These are phyloP conservation scores for Nycticorax nycticorax DNA, from an alignment of 2,113 vertebrate species.

Conservation along the genomic window DNA sequence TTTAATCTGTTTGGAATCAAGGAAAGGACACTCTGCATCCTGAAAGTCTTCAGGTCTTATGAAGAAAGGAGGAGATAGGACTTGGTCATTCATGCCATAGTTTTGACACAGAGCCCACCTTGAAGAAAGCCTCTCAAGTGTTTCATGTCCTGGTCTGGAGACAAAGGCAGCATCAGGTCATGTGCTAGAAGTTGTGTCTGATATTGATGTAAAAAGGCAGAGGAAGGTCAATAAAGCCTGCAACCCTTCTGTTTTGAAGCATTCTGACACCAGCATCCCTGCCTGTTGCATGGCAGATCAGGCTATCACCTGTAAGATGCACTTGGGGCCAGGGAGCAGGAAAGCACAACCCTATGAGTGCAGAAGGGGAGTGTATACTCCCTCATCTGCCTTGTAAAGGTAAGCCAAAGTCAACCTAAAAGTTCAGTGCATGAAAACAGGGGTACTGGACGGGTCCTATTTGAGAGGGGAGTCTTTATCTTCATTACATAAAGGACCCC, in stretches of 20 bases:
- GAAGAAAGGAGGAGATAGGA: background rate
- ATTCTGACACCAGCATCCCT: background rate
- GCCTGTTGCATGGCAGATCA: background rate
- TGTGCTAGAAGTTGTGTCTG: background rate
- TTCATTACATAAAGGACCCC: background rate
- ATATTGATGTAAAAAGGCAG: background rate
- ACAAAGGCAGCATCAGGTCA: background rate
- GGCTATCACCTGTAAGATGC: background rate
- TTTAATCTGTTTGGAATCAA: background rate
- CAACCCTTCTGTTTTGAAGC: background rate
- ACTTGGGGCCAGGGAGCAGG: background rate
- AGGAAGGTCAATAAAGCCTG: background rate
- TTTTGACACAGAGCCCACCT: background rate
- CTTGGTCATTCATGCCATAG: background rate
- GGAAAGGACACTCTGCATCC: background rate
- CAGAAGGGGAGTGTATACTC: background rate
- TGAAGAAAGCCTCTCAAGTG: background rate
- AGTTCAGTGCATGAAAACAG: background rate
- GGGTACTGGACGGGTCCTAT: rapidly evolving
- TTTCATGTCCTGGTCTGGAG: background rate
- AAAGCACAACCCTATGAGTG: background rate
- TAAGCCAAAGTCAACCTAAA: background rate
- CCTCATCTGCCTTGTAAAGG: background rate
- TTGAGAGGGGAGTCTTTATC: background rate
- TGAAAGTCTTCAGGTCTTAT: background rate